phyloP scores from a whole-genome alignment of 92 coral and sea anemone genomes.

The Scolanthus callimorphus region DNA sequence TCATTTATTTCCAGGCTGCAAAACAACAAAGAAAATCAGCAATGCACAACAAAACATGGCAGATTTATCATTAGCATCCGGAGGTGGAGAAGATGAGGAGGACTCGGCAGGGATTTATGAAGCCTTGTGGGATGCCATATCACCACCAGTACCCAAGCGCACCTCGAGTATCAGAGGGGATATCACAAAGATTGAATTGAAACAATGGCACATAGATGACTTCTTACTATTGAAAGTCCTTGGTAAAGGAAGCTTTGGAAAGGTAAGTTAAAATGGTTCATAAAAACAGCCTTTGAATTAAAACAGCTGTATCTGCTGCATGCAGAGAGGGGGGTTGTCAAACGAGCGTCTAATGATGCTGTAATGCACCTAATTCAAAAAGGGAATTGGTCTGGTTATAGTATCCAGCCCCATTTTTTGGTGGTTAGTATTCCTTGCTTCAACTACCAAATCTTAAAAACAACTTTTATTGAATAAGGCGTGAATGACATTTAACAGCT shows the following conservation, averaged over 20 bases:
- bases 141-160: constrained; percentile 80
- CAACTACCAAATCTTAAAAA: too few species aligned
- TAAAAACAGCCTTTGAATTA: background rate
- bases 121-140: constrained; percentile 87
- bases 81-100: constrained; percentile 25
- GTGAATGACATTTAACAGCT: too few species aligned
- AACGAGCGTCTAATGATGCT: too few species aligned
- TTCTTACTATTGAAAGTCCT: constrained; percentile 80
- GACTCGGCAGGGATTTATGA: constrained; percentile 73
- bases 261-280: constrained; percentile 55
- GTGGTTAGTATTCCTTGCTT: too few species aligned
- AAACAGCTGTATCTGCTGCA: too few species aligned
- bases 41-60: constrained; percentile 44
- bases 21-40: constrained; percentile 58
- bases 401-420: too few species aligned
- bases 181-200: constrained; percentile 46
- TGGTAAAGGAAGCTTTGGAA: constrained; percentile 98
- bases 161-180: constrained; percentile 54
- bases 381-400: too few species aligned
- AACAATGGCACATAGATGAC: constrained; percentile 74
- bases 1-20: constrained; percentile 18
- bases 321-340: too few species aligned
- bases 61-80: background rate
- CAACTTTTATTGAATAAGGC: too few species aligned
- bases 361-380: too few species aligned